These are phyloP conservation scores for Zoanthus solanderi DNA, from an alignment of 92 coral and sea anemone species.

Conservation along the genomic window DNA sequence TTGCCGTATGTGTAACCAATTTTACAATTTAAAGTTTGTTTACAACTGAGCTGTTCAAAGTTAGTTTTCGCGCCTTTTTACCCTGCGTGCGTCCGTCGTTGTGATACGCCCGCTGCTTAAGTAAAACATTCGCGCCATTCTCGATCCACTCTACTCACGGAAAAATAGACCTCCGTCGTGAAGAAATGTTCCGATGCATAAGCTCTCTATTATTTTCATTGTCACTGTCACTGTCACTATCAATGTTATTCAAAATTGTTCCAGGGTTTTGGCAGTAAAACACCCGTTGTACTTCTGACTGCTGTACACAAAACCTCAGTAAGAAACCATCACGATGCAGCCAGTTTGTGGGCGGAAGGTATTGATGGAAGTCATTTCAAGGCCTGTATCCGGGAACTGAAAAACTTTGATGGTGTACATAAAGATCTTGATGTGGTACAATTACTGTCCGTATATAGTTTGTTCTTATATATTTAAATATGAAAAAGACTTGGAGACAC, in stretches of 20 bases:
- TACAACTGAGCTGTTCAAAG: too few species aligned
- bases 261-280: slow-evolving; percentile 19
- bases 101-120: too few species aligned
- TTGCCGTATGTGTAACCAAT: too few species aligned
- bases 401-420: slow-evolving; percentile 35
- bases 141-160: too few species aligned
- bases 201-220: neutral
- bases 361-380: slow-evolving; percentile 23
- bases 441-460: neutral
- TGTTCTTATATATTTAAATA: too few species aligned
- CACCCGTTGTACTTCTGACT: slow-evolving; percentile 25
- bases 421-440: slow-evolving; percentile 15
- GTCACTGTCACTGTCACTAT: neutral
- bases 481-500: too few species aligned
- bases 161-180: too few species aligned
- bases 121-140: too few species aligned
- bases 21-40: too few species aligned
- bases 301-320: slow-evolving; percentile 30
- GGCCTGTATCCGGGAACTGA: slow-evolving; percentile 47
- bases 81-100: too few species aligned
- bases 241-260: neutral
- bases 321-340: slow-evolving; percentile 32
- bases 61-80: too few species aligned
- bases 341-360: slow-evolving; percentile 41
- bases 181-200: too few species aligned